Evolutionary conservation across 2,888 invertebrate species (phyloP).

Genomic region (Petrolisthes manimaculis): DNA sequence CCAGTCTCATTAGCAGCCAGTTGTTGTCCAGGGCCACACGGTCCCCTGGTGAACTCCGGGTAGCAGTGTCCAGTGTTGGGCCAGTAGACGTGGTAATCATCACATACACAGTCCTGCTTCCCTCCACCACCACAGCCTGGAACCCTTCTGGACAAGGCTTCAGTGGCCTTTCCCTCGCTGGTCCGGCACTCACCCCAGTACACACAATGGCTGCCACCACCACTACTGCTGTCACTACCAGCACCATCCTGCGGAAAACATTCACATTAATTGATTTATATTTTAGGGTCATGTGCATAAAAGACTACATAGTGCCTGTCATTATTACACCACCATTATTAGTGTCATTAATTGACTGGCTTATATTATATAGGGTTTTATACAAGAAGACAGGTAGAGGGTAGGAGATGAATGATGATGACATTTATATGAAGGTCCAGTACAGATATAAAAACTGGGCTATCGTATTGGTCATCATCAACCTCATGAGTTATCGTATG

Average conservation of each 20-base stretch:
- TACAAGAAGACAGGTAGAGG: neutral
- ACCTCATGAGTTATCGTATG: too few relatives aligned
- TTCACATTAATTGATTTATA: neutral
- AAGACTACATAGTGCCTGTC: neutral
- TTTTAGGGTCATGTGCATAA: neutral
- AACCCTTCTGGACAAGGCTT: slow-evolving; percentile 65
- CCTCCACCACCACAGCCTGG: slow-evolving; percentile 60
- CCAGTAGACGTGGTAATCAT: slow-evolving; percentile 67
- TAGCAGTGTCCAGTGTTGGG: slow-evolving; percentile 67
- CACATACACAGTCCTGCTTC: slow-evolving; percentile 66
- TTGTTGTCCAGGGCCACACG: slow-evolving; percentile 66
- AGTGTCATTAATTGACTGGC: neutral
- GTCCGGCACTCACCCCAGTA: slow-evolving; percentile 20
- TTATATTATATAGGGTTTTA: neutral
- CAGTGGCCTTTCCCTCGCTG: slow-evolving; percentile 51
- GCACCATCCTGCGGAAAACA: neutral
- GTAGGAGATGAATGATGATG: neutral
- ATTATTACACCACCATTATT: neutral
- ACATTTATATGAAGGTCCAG: neutral
- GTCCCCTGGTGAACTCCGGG: slow-evolving; percentile 66
- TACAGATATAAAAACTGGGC: neutral
- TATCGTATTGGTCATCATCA: neutral
- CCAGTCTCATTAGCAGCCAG: slow-evolving; percentile 64
- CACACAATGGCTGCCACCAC: neutral
- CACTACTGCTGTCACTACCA: slow-evolving; percentile 6